These are phyloP conservation scores for Glaucidium brasilianum DNA, from an alignment of 2,113 vertebrate species.

Conservation along the genomic window DNA sequence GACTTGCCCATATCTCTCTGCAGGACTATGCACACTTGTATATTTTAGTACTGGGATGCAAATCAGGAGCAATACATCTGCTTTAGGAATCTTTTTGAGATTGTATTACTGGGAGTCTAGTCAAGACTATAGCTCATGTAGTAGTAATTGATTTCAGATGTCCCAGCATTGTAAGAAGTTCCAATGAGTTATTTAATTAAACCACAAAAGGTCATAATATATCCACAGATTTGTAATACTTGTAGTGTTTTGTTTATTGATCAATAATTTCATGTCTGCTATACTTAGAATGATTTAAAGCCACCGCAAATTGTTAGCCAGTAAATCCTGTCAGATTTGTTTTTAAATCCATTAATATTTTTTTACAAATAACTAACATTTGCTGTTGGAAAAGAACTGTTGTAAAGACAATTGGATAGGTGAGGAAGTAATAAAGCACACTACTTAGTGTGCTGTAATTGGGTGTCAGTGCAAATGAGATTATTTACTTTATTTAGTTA, in stretches of 20 bases:
- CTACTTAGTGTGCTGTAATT: constrained; percentile 66
- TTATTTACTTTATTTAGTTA: constrained; percentile 72
- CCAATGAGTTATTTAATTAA: background rate
- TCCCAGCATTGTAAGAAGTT: background rate
- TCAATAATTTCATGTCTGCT: background rate
- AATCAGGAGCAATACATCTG: background rate
- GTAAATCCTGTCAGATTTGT: background rate
- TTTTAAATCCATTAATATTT: background rate
- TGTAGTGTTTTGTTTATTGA: constrained; percentile 9
- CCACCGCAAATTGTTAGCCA: background rate
- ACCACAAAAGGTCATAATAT: background rate
- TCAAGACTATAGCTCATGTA: background rate
- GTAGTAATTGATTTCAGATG: background rate
- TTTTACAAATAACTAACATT: background rate
- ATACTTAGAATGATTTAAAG: background rate
- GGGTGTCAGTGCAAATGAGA: constrained; percentile 64
- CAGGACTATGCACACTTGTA: background rate
- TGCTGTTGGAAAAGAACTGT: background rate
- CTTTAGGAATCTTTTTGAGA: background rate
- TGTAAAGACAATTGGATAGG: constrained; percentile 48
- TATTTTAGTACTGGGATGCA: background rate
- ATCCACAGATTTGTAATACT: background rate
- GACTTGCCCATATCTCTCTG: background rate
- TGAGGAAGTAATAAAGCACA: constrained; percentile 54
- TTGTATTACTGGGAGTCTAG: background rate